These are phyloP conservation scores for Trachemys scripta DNA, from an alignment of 2,113 vertebrate genomes.

Conservation along the genomic window DNA sequence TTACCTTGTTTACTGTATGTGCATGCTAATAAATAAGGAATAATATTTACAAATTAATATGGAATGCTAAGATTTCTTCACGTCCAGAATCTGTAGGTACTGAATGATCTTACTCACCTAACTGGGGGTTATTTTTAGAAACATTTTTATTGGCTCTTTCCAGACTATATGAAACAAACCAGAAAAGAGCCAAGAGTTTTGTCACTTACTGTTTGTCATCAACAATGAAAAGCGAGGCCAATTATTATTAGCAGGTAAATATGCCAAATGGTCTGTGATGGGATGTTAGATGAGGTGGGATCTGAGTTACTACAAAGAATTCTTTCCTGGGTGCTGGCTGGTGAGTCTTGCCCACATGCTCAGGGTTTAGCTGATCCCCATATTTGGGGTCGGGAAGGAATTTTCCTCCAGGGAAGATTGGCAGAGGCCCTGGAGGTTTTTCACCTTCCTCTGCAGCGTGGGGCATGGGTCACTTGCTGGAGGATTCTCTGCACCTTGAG, in stretches of 20 bases:
- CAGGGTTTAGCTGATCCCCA: too few species aligned
- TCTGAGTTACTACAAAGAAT: too few species aligned
- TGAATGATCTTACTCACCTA: neutral
- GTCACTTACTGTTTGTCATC: neutral
- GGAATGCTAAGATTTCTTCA: rapidly evolving
- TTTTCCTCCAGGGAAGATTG: too few species aligned
- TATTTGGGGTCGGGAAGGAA: too few species aligned
- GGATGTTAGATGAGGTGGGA: too few species aligned
- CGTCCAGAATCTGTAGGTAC: neutral
- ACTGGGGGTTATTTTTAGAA: neutral
- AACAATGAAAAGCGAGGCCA: neutral
- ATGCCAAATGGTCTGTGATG: too few species aligned
- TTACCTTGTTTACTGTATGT: rapidly evolving
- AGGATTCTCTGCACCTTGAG: too few species aligned
- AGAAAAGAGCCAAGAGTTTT: neutral
- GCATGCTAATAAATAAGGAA: rapidly evolving
- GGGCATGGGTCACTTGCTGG: too few species aligned
- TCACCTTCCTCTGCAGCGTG: too few species aligned
- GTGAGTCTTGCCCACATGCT: too few species aligned
- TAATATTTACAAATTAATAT: rapidly evolving
- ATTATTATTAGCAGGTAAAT: neutral
- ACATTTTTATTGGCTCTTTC: neutral
- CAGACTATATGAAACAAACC: neutral
- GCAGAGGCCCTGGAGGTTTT: too few species aligned
- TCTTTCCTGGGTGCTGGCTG: too few species aligned